These are phyloP conservation scores for Gnathonemus echidnorhynchus DNA, from an alignment of 2,113 vertebrate genomes.

Conservation along the genomic window DNA sequence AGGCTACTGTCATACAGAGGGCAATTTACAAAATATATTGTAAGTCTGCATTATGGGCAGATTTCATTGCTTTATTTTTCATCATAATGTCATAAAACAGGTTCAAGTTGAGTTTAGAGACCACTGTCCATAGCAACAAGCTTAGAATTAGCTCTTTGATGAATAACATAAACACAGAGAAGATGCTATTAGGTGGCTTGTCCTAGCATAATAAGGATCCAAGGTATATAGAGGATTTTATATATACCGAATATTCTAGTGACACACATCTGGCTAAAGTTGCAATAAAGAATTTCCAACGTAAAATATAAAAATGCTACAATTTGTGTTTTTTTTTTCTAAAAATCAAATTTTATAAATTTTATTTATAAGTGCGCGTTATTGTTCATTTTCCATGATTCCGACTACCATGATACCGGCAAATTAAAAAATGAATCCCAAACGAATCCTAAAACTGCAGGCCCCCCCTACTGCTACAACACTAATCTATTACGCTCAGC, in stretches of 20 bases:
- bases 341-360: background rate
- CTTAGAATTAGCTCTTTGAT: background rate
- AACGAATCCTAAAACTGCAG: background rate
- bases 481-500: constrained; percentile 25
- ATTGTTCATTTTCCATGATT: background rate
- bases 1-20: background rate
- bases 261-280: background rate
- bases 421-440: background rate
- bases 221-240: background rate
- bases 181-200: background rate
- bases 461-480: background rate
- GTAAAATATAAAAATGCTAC: background rate
- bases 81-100: background rate
- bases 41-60: background rate
- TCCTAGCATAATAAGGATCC: background rate
- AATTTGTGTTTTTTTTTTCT: background rate
- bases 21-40: background rate
- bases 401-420: background rate
- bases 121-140: background rate
- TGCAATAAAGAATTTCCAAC: background rate
- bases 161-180: background rate
- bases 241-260: background rate
- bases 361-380: background rate
- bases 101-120: background rate
- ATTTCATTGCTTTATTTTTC: background rate